A percentile compares a stretch with the other conserved stretches of the same genome.
Conservation (phyloP, 2,113 vertebrate genomes). For the Mormyrus iriodes region DNA sequence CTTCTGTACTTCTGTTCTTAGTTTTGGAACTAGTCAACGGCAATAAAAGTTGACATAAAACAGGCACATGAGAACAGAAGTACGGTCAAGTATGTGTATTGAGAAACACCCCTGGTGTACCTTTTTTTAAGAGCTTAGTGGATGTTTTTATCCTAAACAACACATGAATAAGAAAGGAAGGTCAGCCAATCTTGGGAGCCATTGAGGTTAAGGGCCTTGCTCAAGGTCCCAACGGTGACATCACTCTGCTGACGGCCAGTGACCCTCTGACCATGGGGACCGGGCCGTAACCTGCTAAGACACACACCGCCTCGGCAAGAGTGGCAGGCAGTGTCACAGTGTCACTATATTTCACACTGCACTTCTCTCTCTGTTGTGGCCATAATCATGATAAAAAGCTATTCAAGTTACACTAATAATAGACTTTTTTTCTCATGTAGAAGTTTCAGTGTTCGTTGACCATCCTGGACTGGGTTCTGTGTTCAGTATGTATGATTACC, state of each 20-base stretch:
- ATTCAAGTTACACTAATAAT: not conserved
- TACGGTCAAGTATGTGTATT: not conserved
- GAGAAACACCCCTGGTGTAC: not conserved
- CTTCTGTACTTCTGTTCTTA: not conserved
- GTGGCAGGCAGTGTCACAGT: not conserved
- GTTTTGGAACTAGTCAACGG: not conserved
- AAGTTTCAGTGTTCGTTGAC: not conserved
- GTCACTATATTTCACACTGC: not conserved
- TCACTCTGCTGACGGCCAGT: not conserved
- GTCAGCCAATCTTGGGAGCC: not conserved
- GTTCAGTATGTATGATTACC: conserved; percentile 39
- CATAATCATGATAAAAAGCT: not conserved
- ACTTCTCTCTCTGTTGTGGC: not conserved
- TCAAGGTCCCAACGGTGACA: not conserved
- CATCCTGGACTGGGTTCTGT: conserved; percentile 16
- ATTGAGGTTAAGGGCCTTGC: not conserved
- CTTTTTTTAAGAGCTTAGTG: not conserved
- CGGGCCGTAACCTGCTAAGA: not conserved
- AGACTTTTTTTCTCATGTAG: not conserved
- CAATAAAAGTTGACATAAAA: not conserved
- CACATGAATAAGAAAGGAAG: not conserved
- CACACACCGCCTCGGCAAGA: not conserved
- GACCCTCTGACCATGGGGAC: not conserved
- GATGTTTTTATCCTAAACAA: not conserved
- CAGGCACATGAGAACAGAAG: not conserved